Evolutionary conservation across 2,797 vertebrate genomes (phyloP), one percentile per base, ranked within the genome.

Genomic region (Diplodus puntazzo): DNA sequence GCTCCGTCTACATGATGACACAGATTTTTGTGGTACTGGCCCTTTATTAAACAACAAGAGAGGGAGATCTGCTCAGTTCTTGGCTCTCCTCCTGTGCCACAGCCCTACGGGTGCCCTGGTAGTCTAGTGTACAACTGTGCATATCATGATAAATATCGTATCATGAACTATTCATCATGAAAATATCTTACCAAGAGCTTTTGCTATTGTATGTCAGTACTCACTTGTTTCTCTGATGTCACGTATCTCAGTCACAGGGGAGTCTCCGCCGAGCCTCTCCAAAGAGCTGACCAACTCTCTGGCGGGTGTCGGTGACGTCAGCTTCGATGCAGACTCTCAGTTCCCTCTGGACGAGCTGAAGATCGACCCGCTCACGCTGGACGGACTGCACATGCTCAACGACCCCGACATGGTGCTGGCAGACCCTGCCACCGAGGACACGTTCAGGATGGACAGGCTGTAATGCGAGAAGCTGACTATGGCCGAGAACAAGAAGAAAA

Each of bases 361-460:
- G 96, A 99, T 99, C 30, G 98, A 99, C 93, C 98, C 98, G 14
- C 95, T 99, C 81, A 99, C 98, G 80, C 86, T 99, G 90, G 98
- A 99, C 23, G 98, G 98, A 92, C 96, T 99, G 80, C 98, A 99
- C 95, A 99, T 96, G 96, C 97, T 99, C 80, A 99, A 99, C 0
- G 98, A 99, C 94, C 98, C 98, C 0, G 98, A 99, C 95, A 99
- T 99, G 97, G 98, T 99, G 90, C 97, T 99, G 45, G 88, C 98
- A 0, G 98, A 98, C 94, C 95, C 98, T 0, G 98, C 98, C 93
- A 99, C 98, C 0, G 98, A 99, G 95, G 98, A 99, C 95, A 98
- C 98, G 42, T 99, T 99, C 94, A 96, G 98, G 87, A 99, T 99
- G 98, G 98, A 99, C 92, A 95, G 98, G 86, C 97, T 99, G 96